A percentile compares a stretch with the other conserved stretches of the same genome.
Evolutionary conservation across 2,113 vertebrate species (phyloP).

Genomic region (Clarias batrachus): DNA sequence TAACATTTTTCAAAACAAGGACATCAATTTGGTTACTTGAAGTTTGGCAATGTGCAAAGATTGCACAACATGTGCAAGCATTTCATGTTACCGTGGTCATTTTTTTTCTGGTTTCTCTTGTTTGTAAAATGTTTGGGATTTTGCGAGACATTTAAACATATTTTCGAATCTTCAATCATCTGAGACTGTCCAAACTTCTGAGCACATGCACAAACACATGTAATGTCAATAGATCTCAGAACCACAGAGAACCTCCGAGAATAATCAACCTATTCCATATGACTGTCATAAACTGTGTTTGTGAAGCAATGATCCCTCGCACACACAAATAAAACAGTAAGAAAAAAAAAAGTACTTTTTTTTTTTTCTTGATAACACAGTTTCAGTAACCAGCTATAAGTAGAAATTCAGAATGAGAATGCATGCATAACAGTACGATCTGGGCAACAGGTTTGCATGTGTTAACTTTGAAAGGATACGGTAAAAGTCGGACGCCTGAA

Average conservation of each 20-base stretch:
- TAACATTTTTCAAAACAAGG: slow-evolving; percentile 29
- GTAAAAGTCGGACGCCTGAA: no score
- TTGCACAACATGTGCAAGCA: slow-evolving; percentile 34
- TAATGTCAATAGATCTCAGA: slow-evolving; percentile 9
- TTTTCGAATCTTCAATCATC: slow-evolving; percentile 37
- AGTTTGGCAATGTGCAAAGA: slow-evolving; percentile 25
- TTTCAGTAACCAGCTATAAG: not conserved
- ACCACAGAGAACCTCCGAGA: slow-evolving; percentile 16
- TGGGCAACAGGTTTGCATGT: not conserved
- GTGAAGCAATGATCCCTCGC: not conserved
- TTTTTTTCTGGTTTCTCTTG: slow-evolving; percentile 13
- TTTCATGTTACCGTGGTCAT: slow-evolving; percentile 6
- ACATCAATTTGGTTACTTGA: slow-evolving; percentile 24
- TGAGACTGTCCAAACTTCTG: slow-evolving; percentile 21
- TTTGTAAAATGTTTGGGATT: not conserved
- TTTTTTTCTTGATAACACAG: not conserved
- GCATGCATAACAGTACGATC: not conserved
- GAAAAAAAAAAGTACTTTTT: not conserved
- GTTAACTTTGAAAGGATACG: not conserved
- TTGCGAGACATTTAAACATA: slow-evolving; percentile 26
- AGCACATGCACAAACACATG: slow-evolving; percentile 15
- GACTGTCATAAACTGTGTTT: not conserved
- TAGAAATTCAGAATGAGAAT: not conserved
- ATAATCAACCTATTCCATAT: slow-evolving; percentile 15
- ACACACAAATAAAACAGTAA: not conserved